These are phyloP conservation scores for Oreocharis arfaki DNA, from an alignment of 2,113 vertebrate genomes.

Conservation along the genomic window DNA sequence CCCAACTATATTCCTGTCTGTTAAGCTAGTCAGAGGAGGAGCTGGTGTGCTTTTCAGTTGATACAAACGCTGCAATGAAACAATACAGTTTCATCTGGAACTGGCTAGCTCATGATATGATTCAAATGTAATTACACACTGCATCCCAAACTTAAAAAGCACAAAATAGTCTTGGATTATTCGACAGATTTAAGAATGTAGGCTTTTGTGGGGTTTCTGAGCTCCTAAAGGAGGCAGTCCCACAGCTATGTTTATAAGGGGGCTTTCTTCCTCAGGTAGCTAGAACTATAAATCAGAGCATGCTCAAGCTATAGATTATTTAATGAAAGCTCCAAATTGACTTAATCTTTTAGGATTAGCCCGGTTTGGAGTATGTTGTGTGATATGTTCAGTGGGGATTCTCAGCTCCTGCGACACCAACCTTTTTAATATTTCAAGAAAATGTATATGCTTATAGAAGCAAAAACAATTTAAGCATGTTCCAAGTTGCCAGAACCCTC, in stretches of 20 bases:
- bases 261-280: accelerated
- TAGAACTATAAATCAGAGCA: background rate
- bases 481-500: background rate
- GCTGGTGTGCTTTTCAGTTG: accelerated
- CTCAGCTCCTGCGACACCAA: background rate
- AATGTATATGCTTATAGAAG: background rate
- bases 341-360: background rate
- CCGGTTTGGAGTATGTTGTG: background rate
- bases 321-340: background rate
- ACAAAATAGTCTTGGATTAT: background rate
- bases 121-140: background rate
- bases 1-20: background rate
- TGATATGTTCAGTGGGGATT: background rate
- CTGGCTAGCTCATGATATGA: accelerated
- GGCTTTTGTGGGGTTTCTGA: background rate
- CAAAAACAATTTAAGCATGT: background rate
- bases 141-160: background rate
- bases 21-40: background rate
- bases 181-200: background rate
- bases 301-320: background rate
- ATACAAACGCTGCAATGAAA: background rate
- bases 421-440: background rate
- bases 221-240: background rate
- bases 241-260: background rate
- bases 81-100: background rate